These are phyloP conservation scores for Lordiphosa stackelbergi DNA, from an alignment of 1,140 invertebrate genomes.

Conservation along the genomic window DNA sequence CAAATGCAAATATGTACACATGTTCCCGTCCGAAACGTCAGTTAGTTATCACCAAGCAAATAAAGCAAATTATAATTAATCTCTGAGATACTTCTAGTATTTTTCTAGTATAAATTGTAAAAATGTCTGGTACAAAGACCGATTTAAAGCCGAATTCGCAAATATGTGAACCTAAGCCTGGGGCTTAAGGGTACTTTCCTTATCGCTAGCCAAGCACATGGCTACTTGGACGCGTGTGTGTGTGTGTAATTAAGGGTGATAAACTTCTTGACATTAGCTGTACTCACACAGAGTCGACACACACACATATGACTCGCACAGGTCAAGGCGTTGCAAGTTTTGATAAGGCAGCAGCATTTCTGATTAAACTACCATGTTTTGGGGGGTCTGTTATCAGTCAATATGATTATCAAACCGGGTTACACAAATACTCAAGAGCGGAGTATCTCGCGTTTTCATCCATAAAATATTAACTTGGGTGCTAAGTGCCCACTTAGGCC, in stretches of 20 bases:
- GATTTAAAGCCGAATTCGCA: too few species aligned
- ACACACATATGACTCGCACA: too few species aligned
- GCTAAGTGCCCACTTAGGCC: conserved; percentile 9
- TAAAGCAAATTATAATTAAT: too few species aligned
- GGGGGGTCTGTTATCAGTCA: neutral
- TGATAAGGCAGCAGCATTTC: neutral
- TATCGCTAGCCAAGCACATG: conserved; percentile 4
- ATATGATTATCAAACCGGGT: conserved; percentile 7
- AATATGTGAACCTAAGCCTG: conserved; percentile 6
- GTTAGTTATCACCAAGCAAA: too few species aligned
- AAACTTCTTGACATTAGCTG: conserved; percentile 60
- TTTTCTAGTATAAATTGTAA: too few species aligned
- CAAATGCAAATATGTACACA: too few species aligned
- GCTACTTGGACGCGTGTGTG: conserved; percentile 1
- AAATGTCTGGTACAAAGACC: too few species aligned
- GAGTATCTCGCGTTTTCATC: conserved; percentile 12
- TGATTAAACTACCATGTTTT: neutral
- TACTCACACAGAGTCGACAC: conserved; percentile 8
- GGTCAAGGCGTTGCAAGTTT: too few species aligned
- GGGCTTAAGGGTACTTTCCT: conserved; percentile 3
- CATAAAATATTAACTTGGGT: conserved; percentile 18
- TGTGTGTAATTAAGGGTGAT: conserved; percentile 50
- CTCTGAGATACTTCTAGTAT: too few species aligned
- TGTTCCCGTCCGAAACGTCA: too few species aligned
- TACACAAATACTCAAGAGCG: neutral